Conservation (phyloP, 2,888 invertebrate species). For the Cephus pygmeus region DNA sequence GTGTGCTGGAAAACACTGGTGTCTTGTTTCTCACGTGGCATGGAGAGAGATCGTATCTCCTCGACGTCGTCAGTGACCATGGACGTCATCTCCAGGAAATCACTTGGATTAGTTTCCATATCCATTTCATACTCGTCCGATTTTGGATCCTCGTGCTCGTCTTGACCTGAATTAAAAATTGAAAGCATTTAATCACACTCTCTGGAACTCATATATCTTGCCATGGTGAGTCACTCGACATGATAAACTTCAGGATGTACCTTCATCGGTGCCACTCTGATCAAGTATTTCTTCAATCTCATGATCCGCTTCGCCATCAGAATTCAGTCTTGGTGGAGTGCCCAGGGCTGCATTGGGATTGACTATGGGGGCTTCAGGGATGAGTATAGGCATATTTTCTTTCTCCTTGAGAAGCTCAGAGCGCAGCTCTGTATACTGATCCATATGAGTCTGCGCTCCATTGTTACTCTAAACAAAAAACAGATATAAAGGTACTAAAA, state of each 20-base stretch:
- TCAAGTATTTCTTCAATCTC: conserved; percentile 58
- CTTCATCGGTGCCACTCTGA: conserved; percentile 56
- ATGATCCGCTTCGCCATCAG: conserved; percentile 59
- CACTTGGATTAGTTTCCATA: conserved; percentile 64
- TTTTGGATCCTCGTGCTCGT: conserved; percentile 56
- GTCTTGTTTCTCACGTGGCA: conserved; percentile 15
- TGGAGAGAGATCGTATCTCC: conserved; percentile 2
- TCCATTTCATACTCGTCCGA: conserved; percentile 64
- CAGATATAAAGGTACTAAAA: conserved; percentile 1
- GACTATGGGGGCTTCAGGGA: conserved; percentile 62
- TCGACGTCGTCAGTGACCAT: conserved; percentile 49
- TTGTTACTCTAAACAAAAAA: conserved; percentile 25
- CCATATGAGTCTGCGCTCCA: conserved; percentile 28
- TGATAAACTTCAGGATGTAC: conserved; percentile 31
- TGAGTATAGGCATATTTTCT: conserved; percentile 59
- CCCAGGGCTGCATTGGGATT: conserved; percentile 64
- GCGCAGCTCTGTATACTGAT: conserved; percentile 43
- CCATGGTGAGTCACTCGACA: not conserved
- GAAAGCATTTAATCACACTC: not conserved
- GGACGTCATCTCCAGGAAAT: conserved; percentile 60
- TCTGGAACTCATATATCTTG: not conserved
- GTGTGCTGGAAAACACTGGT: conserved; percentile 41
- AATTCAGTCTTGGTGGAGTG: conserved; percentile 62
- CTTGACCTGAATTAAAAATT: conserved; percentile 28
- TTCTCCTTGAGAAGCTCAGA: conserved; percentile 53